Base-by-base conservation (phyloP, 1,140 invertebrate genomes). In the Vanessa tameamea region DNA sequence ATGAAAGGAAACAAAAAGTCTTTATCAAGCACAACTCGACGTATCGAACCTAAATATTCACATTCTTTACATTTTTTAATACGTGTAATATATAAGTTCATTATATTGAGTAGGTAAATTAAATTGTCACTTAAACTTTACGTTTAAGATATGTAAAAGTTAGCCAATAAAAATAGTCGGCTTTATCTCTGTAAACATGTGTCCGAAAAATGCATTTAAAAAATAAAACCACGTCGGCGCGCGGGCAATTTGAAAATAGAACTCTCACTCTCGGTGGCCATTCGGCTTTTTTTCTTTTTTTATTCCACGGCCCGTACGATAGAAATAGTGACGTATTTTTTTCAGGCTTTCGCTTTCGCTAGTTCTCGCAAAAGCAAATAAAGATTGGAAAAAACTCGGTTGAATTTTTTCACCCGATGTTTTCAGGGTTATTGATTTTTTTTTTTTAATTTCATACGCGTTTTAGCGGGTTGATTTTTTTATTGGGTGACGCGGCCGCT, bases 251-350 rank as follows among this genome's bases (percentile, higher is more conserved):
- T 85, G 79, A 88, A 91, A 89, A 90, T 87, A 92, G 87, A 84
- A 87, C 87, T 89, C 80, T 90, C 86, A 77, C 88, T 90, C 79
- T 89, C 88, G 72, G 53, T 82, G 81, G 79, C 77, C 83, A 78
- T 84, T 83, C 78, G 80, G 79, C 79, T 80, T 83, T 87, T 69
- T 88, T 89, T 82, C 79, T 79, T 84, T 82, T 85, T 87, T 90
- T 87, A 81, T 83, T 78, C 81, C 82, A 80, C 84, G 71, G 82
- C 82, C 78, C 79, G 83, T 80, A 84, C 89, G 84, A 89, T 91
- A 90, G 88, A 84, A 91, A 90, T 91, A 90, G 90, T 92, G 89
- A 89, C 86, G 89, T 86, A 87, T 89, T 91, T 90, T 88, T 90
- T 89, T 81, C 82, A 78, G 75, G 75, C 87, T 90, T 84, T 89